Evolutionary conservation across 1,140 invertebrate species (phyloP).

Genomic region (Drosophila nigromelanica): DNA sequence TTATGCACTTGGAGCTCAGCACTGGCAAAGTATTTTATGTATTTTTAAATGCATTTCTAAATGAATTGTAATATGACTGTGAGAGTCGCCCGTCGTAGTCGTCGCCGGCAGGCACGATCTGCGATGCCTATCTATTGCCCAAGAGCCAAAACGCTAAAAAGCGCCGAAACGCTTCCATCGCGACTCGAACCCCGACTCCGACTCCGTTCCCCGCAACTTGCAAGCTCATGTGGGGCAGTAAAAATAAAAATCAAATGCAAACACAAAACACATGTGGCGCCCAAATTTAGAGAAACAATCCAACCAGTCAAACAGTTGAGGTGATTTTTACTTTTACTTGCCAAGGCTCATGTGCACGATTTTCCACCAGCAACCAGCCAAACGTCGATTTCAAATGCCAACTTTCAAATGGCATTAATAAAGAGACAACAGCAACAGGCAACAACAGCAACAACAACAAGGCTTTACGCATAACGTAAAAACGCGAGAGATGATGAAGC

Average conservation of each 20-base stretch:
- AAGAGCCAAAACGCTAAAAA: slow-evolving; percentile 29
- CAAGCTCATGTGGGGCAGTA: slow-evolving; percentile 74
- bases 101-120: slow-evolving; percentile 58
- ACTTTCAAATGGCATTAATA: slow-evolving; percentile 69
- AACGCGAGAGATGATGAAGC: slow-evolving; percentile 62
- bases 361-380: slow-evolving; percentile 53
- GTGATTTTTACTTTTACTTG: slow-evolving; percentile 80
- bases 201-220: slow-evolving; percentile 33
- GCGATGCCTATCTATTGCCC: slow-evolving; percentile 72
- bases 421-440: slow-evolving; percentile 61
- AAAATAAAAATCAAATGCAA: slow-evolving; percentile 79
- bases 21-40: slow-evolving; percentile 62
- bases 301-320: slow-evolving; percentile 44
- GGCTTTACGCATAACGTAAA: slow-evolving; percentile 38
- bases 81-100: slow-evolving; percentile 33
- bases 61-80: slow-evolving; percentile 76
- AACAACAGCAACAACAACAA: slow-evolving; percentile 45
- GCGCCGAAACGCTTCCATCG: slow-evolving; percentile 16
- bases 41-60: slow-evolving; percentile 82
- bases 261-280: slow-evolving; percentile 78
- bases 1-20: slow-evolving; percentile 33
- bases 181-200: background rate
- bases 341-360: slow-evolving; percentile 73
- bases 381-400: slow-evolving; percentile 71
- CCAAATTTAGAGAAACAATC: slow-evolving; percentile 47